These are phyloP conservation scores for Amitus sp. DNA, from an alignment of 2,888 invertebrate genomes.

Conservation along the genomic window DNA sequence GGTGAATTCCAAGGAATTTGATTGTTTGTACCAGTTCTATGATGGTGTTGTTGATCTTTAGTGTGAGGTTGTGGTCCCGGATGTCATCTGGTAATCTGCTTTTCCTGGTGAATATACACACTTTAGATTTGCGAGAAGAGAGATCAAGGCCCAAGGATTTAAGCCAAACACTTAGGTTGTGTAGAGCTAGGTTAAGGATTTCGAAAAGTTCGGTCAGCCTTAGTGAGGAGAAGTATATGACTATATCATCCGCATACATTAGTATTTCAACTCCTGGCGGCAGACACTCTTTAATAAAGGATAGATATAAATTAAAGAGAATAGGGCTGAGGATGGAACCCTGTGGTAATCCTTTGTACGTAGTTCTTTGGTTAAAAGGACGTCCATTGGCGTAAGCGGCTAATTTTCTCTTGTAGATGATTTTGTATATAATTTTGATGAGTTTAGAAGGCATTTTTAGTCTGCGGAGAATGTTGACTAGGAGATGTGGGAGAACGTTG, in stretches of 20 bases:
- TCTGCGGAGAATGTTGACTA: background rate
- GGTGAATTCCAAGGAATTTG: slow-evolving; percentile 5
- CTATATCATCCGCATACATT: slow-evolving; percentile 3
- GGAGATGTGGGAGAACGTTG: slow-evolving; percentile 1
- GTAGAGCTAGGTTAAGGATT: background rate
- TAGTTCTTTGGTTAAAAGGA: background rate
- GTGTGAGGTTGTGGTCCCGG: background rate
- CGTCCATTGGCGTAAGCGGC: background rate
- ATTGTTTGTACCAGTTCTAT: background rate
- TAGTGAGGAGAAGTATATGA: background rate
- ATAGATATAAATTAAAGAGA: slow-evolving; percentile 6
- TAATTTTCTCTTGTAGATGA: background rate
- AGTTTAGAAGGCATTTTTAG: background rate
- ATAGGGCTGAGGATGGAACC: slow-evolving; percentile 10
- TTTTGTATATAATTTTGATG: background rate
- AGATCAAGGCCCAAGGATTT: background rate
- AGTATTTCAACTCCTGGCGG: background rate
- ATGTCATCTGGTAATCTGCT: background rate
- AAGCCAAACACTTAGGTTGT: background rate
- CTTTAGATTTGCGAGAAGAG: background rate
- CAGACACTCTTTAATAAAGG: background rate
- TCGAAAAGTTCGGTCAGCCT: background rate
- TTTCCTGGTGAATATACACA: background rate
- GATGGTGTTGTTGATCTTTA: background rate
- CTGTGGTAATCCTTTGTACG: slow-evolving; percentile 8